Evolutionary conservation across 2,113 vertebrate genomes (phyloP).

Genomic region (Cryptomyrus ogoouensis): DNA sequence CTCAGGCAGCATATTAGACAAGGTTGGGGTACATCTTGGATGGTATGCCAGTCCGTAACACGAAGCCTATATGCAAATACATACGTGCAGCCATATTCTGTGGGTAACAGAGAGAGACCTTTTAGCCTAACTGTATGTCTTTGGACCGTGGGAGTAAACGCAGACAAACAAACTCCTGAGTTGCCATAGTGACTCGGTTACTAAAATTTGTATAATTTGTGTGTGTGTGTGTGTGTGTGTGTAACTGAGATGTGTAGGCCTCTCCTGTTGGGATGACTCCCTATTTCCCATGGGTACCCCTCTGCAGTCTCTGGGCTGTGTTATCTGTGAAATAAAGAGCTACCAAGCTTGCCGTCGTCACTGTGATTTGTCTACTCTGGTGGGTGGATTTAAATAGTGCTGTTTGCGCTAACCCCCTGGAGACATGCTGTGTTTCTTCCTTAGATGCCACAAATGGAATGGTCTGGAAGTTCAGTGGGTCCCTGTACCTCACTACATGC

Average conservation of each 20-base stretch:
- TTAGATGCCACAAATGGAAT: neutral
- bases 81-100: neutral
- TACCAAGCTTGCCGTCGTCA: neutral
- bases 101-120: neutral
- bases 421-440: neutral
- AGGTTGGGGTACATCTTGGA: neutral
- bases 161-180: neutral
- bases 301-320: neutral
- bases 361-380: neutral
- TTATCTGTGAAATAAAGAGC: neutral
- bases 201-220: neutral
- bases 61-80: neutral
- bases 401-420: neutral
- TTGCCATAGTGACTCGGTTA: neutral
- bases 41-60: neutral
- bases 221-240: neutral
- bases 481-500: neutral
- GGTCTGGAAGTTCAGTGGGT: neutral
- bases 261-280: neutral
- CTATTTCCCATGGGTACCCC: neutral
- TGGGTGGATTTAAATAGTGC: neutral
- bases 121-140: neutral
- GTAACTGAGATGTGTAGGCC: neutral
- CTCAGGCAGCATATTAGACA: neutral
- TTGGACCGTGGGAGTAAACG: neutral